A percentile compares a stretch with the other conserved stretches of the same genome.
These are phyloP conservation scores for Tokudaia muenninki DNA, from an alignment of 2,797 vertebrate species.

Conservation along the genomic window DNA sequence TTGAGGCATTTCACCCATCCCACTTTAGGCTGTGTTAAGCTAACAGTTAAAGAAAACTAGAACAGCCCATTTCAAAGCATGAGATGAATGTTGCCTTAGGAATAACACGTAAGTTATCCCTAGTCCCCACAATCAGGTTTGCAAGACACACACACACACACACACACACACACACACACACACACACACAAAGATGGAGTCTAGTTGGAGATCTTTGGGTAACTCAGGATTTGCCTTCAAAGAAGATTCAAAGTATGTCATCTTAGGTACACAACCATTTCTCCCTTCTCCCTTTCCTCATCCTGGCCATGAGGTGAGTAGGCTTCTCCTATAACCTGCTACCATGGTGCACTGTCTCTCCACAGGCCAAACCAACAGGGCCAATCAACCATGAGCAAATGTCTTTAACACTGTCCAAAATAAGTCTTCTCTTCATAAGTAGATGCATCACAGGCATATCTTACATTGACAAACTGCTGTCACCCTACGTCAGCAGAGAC, in stretches of 20 bases:
- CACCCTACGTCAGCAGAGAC: background rate
- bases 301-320: background rate
- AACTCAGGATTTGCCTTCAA: background rate
- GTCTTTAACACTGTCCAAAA: background rate
- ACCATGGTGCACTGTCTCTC: too few relatives aligned
- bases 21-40: background rate
- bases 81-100: background rate
- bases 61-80: background rate
- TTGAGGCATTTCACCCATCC: background rate
- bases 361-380: background rate
- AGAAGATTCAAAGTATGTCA: background rate
- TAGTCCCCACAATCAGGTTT: background rate
- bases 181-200: background rate
- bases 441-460: too few relatives aligned
- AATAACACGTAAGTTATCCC: background rate
- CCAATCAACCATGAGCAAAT: background rate
- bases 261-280: background rate
- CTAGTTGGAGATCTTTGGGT: background rate
- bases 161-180: background rate
- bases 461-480: background rate
- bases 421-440: background rate
- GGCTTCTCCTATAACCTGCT: background rate
- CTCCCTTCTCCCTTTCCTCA: background rate
- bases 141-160: background rate
- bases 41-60: background rate